Percentiles rank a stretch among this genome's conserved stretches.
Conservation (phyloP, 2,113 vertebrate genomes). For the Coturnix japonica region DNA sequence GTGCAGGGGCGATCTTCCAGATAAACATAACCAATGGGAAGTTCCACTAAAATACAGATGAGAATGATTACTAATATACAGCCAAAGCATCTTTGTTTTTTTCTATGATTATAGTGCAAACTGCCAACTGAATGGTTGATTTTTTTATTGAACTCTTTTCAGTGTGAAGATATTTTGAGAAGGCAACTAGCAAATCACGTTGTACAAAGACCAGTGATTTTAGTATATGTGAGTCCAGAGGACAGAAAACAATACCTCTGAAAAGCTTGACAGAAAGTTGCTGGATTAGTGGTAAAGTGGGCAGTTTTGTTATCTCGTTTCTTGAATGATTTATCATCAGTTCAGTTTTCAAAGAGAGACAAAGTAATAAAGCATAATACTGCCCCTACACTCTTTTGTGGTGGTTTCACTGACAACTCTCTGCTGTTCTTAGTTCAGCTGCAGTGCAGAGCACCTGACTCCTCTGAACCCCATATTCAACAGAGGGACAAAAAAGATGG, state of each 20-base stretch:
- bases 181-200: neutral
- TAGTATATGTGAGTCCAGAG: neutral
- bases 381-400: neutral
- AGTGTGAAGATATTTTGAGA: neutral
- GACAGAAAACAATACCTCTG: neutral
- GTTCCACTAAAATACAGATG: slow-evolving; percentile 83
- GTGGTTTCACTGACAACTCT: neutral
- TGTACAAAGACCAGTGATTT: neutral
- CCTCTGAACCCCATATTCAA: neutral
- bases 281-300: neutral
- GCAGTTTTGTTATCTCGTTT: neutral
- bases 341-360: neutral
- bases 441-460: neutral
- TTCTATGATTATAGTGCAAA: neutral
- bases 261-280: neutral
- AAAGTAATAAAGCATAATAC: neutral
- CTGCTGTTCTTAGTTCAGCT: neutral
- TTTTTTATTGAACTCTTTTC: neutral
- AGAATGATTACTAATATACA: slow-evolving; percentile 29
- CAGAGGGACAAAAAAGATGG: rapidly evolving
- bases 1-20: slow-evolving; percentile 90
- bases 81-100: neutral
- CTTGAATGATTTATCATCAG: neutral
- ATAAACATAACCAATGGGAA: slow-evolving; percentile 88
- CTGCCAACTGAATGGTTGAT: neutral